Percentiles rank a stretch among this genome's conserved stretches.
Evolutionary conservation across 2,888 invertebrate genomes (phyloP).

Genomic region (Oscheius sp.): DNA sequence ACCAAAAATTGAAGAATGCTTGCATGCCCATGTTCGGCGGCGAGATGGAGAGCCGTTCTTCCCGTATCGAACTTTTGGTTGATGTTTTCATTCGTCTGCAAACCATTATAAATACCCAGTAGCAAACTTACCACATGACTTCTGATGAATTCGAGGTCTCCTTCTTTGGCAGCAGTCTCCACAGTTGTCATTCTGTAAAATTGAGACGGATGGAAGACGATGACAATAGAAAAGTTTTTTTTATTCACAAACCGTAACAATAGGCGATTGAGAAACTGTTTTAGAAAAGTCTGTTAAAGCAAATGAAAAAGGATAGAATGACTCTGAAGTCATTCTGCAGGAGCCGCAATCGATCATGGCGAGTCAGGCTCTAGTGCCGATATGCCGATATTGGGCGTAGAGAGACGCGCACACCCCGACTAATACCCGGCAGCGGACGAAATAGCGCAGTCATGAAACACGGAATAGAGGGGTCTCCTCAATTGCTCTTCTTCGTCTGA

Average conservation of each 20-base stretch:
- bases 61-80: slow-evolving; percentile 91
- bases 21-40: slow-evolving; percentile 94
- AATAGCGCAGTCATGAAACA: neutral
- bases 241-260: neutral
- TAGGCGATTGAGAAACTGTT: neutral
- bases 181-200: slow-evolving; percentile 39
- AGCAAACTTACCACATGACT: slow-evolving; percentile 38
- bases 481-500: no score
- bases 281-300: neutral
- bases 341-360: neutral
- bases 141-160: slow-evolving; percentile 50
- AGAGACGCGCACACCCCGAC: slow-evolving; percentile 23
- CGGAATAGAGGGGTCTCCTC: no score
- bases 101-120: neutral
- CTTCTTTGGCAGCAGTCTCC: slow-evolving; percentile 39
- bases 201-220: neutral
- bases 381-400: slow-evolving; percentile 30
- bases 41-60: slow-evolving; percentile 87
- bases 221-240: neutral
- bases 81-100: slow-evolving; percentile 74
- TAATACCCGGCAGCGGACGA: slow-evolving; percentile 2
- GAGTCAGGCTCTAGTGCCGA: slow-evolving; percentile 13
- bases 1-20: slow-evolving; percentile 89
- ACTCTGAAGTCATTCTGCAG: neutral
- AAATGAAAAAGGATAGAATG: neutral